phyloP scores from a whole-genome alignment of 2,113 vertebrate genomes.

The Garra rufa region DNA sequence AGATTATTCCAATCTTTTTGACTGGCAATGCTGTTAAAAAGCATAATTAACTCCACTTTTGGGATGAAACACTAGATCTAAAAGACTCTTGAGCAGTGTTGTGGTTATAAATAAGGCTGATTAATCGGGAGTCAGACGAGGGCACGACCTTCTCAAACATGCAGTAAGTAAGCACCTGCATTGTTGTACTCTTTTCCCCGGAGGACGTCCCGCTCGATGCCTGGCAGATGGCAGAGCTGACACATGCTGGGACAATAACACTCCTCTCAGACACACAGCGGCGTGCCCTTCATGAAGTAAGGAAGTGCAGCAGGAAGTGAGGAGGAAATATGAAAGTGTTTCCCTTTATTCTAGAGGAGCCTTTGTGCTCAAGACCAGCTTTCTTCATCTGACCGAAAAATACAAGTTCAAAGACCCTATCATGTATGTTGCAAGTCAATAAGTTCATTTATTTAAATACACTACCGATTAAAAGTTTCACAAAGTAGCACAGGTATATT shows the following conservation, averaged over 20 bases:
- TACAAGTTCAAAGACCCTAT: not conserved
- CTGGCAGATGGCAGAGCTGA: slow-evolving; percentile 48
- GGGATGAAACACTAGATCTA: not conserved
- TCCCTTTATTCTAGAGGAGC: not conserved
- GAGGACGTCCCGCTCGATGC: slow-evolving; percentile 20
- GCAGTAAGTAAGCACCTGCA: slow-evolving; percentile 55
- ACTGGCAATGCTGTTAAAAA: not conserved
- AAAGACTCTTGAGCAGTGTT: not conserved
- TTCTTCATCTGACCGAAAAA: not conserved
- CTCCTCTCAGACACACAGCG: not conserved
- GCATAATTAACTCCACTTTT: not conserved
- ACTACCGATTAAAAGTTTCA: not conserved
- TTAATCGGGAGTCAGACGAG: not conserved
- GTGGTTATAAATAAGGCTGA: not conserved
- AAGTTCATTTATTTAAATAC: not conserved
- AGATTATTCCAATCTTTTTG: not conserved
- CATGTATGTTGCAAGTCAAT: not conserved
- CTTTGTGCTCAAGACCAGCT: not conserved
- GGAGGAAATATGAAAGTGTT: slow-evolving; percentile 56
- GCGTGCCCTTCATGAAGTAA: slow-evolving; percentile 39
- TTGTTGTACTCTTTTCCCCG: slow-evolving; percentile 56
- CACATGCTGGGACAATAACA: slow-evolving; percentile 24
- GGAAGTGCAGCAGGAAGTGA: slow-evolving; percentile 55
- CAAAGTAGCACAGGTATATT: too few relatives aligned
- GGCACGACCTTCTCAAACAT: slow-evolving; percentile 17